Evolutionary conservation across 2,797 vertebrate species (phyloP).

Genomic region (Pelochelys cantorii): DNA sequence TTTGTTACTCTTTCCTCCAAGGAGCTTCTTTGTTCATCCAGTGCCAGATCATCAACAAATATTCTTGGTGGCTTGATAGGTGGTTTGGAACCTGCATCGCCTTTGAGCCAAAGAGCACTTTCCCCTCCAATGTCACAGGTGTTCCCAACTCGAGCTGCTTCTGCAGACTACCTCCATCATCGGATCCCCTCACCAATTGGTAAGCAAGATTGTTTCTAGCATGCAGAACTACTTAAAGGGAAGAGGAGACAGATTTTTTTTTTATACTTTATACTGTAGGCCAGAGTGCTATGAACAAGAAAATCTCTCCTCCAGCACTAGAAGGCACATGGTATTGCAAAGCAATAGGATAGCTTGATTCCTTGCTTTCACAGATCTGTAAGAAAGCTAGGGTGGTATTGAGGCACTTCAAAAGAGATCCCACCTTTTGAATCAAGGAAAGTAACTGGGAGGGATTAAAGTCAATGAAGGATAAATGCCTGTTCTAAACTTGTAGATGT

Average conservation of each 20-base stretch:
- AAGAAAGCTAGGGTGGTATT: background rate
- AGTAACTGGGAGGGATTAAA: background rate
- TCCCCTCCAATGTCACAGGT: constrained; percentile 87
- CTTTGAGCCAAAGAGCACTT: constrained; percentile 86
- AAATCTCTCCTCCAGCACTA: background rate
- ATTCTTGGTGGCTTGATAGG: constrained; percentile 88
- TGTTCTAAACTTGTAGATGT: background rate
- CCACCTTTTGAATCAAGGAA: background rate
- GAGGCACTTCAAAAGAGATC: background rate
- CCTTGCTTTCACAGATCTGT: background rate
- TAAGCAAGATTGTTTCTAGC: constrained; percentile 35
- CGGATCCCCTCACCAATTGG: constrained; percentile 88
- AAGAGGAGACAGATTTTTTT: accelerated
- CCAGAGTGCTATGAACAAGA: background rate
- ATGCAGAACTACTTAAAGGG: accelerated
- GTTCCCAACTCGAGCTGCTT: constrained; percentile 89
- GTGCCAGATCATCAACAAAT: constrained; percentile 86
- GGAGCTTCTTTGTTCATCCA: constrained; percentile 91
- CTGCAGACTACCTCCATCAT: constrained; percentile 91
- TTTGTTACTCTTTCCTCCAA: constrained; percentile 55
- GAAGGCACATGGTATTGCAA: background rate
- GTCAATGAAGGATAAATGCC: background rate
- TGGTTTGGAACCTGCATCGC: constrained; percentile 83
- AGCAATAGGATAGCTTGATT: background rate
- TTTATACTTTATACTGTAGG: background rate